Conservation (phyloP, 2,888 invertebrate species). For the Hypena proboscidalis region DNA sequence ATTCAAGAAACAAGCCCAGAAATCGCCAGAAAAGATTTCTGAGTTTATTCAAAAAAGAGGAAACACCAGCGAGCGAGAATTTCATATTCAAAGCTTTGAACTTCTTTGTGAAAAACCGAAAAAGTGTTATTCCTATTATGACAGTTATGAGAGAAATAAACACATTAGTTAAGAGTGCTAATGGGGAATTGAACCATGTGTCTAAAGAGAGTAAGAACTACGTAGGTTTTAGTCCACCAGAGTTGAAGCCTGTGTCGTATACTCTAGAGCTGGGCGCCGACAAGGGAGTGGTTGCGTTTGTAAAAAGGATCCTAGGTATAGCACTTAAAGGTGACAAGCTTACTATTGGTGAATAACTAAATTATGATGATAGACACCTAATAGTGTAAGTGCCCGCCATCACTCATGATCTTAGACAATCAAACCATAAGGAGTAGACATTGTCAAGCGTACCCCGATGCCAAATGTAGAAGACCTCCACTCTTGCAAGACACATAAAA, state of each 20-base stretch:
- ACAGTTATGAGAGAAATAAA: conserved; percentile 68
- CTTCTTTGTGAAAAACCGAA: conserved; percentile 59
- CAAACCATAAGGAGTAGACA: too few species aligned
- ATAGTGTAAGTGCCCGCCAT: too few species aligned
- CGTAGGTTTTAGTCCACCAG: conserved; percentile 54
- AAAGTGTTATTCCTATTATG: conserved; percentile 59
- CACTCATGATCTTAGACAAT: too few species aligned
- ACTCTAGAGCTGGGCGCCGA: conserved; percentile 62
- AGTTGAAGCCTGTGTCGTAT: conserved; percentile 48
- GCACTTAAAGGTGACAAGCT: conserved; percentile 56
- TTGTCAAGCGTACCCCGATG: too few species aligned
- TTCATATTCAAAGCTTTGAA: conserved; percentile 59
- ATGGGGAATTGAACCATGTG: conserved; percentile 62
- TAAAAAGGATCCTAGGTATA: conserved; percentile 62
- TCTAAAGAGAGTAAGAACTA: conserved; percentile 65
- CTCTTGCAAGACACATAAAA: too few species aligned
- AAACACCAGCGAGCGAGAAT: too few species aligned
- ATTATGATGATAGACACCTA: too few species aligned
- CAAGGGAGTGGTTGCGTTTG: conserved; percentile 49
- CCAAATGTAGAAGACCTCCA: too few species aligned
- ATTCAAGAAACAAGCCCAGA: conserved; percentile 15
- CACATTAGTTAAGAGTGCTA: conserved; percentile 63
- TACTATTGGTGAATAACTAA: conserved; percentile 51
- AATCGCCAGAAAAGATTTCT: conserved; percentile 63
- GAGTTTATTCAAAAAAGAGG: conserved; percentile 47